Base-by-base conservation (phyloP, 2,888 invertebrate species). In the Phorcus lineatus region DNA sequence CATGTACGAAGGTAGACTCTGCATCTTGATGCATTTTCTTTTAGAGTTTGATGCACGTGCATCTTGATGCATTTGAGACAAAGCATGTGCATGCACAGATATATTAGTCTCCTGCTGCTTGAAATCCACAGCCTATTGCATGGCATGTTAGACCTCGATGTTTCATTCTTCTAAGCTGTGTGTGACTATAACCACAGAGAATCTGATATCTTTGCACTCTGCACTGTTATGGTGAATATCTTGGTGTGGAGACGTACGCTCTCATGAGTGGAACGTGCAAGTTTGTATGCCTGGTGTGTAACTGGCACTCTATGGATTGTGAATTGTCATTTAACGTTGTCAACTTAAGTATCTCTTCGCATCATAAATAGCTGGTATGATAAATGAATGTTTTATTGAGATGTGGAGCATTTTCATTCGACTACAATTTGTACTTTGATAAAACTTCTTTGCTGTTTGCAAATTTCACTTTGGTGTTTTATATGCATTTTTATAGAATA, bases 251-350 rank as follows among this genome's bases (percentile, higher is more conserved):
- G 47, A 47, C 47, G n/a, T n/a, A n/a, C n/a, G 11, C 47, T 47
- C 47, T 62, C 11, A 57, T 62, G 28, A 28, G 28, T 7, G 62
- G 24, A 24, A 62, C 24, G 22, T 62, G 24, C 28, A 62, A 24
- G 62, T 62, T 28, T 62, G 62, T 47, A 47, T 47, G 47, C 47
- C 62, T 24, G 28, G 62, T 28, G n/a, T 62, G 24, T 62, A 62
- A 1, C 22, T 24, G 28, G 28, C 62, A 62, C 16, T 28, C 28
- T 62, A 16, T 62, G 31, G 70, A 70, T 70, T 70, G 70, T 70
- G 70, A 40, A 70, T 70, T 70, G 70, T 70, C 70, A 70, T 70
- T 70, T 70, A 70, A 36, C 40, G 70, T 70, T 70, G 70, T 70
- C 47, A 47, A 70, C 70, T 7, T 70, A 70, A 36, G 62, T 62